These are phyloP conservation scores for Abrostola tripartita DNA, from an alignment of 2,888 invertebrate species.

Conservation along the genomic window DNA sequence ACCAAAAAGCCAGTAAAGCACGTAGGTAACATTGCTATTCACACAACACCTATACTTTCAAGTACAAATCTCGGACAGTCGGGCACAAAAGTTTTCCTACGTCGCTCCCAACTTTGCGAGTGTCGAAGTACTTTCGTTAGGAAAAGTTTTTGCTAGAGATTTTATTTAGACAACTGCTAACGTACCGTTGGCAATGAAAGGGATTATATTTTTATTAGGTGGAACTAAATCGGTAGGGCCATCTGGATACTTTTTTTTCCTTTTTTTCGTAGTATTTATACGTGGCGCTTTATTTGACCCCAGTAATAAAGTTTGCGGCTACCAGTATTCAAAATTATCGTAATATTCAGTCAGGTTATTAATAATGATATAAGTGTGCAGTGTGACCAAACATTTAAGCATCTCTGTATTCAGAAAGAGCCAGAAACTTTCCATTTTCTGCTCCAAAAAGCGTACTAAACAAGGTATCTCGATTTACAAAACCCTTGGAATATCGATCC, in stretches of 20 bases:
- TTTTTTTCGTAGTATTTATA: neutral
- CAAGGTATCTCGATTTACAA: neutral
- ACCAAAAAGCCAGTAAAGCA: constrained; percentile 19
- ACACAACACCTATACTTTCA: constrained; percentile 42
- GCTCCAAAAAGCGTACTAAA: neutral
- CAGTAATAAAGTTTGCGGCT: neutral
- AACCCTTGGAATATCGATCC: neutral
- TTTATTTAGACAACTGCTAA: constrained; percentile 50
- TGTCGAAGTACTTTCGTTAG: constrained; percentile 50
- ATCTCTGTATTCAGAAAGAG: too few species aligned
- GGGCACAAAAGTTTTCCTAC: constrained; percentile 45
- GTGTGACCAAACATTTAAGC: too few species aligned
- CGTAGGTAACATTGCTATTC: constrained; percentile 18
- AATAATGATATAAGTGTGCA: too few species aligned
- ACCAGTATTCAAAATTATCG: too few species aligned
- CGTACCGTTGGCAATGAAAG: constrained; percentile 29
- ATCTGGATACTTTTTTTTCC: constrained; percentile 17
- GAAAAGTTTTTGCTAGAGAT: constrained; percentile 34
- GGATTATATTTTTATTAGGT: constrained; percentile 43
- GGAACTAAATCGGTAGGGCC: constrained; percentile 18
- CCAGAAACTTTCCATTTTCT: too few species aligned
- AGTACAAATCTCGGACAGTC: constrained; percentile 43
- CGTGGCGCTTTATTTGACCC: constrained; percentile 1
- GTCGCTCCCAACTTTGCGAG: constrained; percentile 43
- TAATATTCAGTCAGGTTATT: too few species aligned